Evolutionary conservation across 2,888 invertebrate genomes (phyloP).

Genomic region (Cephus spinipes): DNA sequence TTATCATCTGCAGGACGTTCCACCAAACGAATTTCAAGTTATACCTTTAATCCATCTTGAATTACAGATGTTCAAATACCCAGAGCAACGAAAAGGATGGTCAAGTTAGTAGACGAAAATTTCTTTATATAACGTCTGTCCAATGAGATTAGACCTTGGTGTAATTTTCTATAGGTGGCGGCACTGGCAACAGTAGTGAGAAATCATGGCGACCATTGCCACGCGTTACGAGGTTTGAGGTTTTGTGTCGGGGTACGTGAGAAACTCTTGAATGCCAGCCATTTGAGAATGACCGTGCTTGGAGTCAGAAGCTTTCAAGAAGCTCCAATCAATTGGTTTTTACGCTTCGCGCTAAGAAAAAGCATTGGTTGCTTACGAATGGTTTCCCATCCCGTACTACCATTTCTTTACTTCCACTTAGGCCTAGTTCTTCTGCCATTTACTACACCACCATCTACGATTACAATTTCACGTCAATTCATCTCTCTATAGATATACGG

Average conservation of each 20-base stretch:
- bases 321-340: constrained; percentile 7
- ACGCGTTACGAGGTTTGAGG: not conserved
- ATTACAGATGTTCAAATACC: not conserved
- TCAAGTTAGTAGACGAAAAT: not conserved
- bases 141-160: not conserved
- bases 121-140: not conserved
- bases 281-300: not conserved
- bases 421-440: not conserved
- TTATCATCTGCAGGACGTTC: not conserved
- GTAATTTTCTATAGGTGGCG: not conserved
- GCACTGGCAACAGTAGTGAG: not conserved
- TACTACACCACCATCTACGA: not conserved
- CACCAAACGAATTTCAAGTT: not conserved
- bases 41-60: not conserved
- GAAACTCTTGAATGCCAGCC: not conserved
- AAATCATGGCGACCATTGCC: not conserved
- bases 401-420: constrained; percentile 31
- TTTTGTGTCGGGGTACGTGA: not conserved
- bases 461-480: not conserved
- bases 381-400: not conserved
- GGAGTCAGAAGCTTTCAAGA: not conserved
- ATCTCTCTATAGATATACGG: not conserved
- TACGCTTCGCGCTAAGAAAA: constrained; percentile 2
- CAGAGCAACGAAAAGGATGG: not conserved
- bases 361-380: not conserved